Percentiles rank a stretch among this genome's conserved stretches.
phyloP scores from a whole-genome alignment of 2,113 vertebrate species.

The Myrmophylax atrothorax region DNA sequence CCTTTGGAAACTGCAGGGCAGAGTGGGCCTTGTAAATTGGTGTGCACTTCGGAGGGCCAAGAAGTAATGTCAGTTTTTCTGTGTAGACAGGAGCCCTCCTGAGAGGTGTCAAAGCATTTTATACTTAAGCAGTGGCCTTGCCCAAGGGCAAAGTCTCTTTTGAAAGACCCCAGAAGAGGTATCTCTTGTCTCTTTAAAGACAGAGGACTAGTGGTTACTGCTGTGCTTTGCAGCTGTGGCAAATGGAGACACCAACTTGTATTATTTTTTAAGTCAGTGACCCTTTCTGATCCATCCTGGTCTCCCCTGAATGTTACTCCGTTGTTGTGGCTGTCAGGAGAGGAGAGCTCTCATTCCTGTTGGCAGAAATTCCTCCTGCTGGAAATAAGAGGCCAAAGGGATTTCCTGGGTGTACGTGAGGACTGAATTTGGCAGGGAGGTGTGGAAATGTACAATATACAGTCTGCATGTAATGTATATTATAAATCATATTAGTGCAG shows the following conservation, averaged over 20 bases:
- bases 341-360: neutral
- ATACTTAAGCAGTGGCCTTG: neutral
- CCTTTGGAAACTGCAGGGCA: neutral
- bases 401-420: constrained; percentile 60
- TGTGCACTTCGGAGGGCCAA: neutral
- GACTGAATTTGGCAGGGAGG: constrained; percentile 37
- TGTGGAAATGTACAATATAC: constrained; percentile 63
- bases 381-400: constrained; percentile 29
- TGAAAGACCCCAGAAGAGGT: neutral
- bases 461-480: constrained; percentile 47
- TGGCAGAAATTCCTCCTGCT: constrained; percentile 35
- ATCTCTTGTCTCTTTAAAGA: neutral
- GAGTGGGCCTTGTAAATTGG: neutral
- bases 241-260: neutral
- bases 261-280: neutral
- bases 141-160: neutral
- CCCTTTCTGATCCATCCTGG: neutral
- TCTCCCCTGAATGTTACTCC: neutral
- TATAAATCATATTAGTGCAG: constrained; percentile 64
- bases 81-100: neutral
- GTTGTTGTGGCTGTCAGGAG: neutral
- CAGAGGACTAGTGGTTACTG: neutral
- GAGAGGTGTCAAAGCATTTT: neutral
- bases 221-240: neutral
- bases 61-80: neutral